phyloP scores from a whole-genome alignment of 2,888 invertebrate species.

The Tinea semifulvella region DNA sequence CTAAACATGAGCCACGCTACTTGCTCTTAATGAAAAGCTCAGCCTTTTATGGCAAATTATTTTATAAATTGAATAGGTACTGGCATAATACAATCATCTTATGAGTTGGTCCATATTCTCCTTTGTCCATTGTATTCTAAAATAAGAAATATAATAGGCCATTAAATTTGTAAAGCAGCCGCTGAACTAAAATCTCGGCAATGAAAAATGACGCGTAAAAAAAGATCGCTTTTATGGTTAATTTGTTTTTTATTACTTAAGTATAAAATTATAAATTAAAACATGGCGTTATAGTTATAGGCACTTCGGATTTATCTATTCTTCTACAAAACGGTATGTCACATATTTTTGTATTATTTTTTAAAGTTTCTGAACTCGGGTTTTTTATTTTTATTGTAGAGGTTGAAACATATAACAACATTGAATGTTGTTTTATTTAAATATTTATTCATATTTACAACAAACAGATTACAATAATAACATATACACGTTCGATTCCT shows the following conservation, averaged over 20 bases:
- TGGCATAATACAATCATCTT: slow-evolving; percentile 3
- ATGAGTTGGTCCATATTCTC: slow-evolving; percentile 11
- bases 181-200: slow-evolving; percentile 12
- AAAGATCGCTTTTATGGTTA: slow-evolving; percentile 11
- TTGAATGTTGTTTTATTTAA: no score
- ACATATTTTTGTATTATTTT: no score
- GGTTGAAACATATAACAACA: no score
- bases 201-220: slow-evolving; percentile 13
- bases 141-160: slow-evolving; percentile 14
- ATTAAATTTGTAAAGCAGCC: slow-evolving; percentile 8
- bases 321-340: no score
- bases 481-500: no score
- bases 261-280: not conserved
- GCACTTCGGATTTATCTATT: no score
- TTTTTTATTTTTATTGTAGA: no score
- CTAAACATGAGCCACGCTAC: no score
- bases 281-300: not conserved
- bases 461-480: no score
- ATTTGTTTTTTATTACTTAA: not conserved
- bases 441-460: no score
- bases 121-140: slow-evolving; percentile 11
- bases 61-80: slow-evolving; percentile 13
- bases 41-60: slow-evolving; percentile 7
- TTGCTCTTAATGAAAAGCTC: not conserved
- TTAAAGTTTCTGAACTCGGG: no score